A percentile compares a stretch with the other conserved stretches of the same genome.
phyloP scores from a whole-genome alignment of 2,888 invertebrate genomes.

The Leptinotarsa tumamoca region DNA sequence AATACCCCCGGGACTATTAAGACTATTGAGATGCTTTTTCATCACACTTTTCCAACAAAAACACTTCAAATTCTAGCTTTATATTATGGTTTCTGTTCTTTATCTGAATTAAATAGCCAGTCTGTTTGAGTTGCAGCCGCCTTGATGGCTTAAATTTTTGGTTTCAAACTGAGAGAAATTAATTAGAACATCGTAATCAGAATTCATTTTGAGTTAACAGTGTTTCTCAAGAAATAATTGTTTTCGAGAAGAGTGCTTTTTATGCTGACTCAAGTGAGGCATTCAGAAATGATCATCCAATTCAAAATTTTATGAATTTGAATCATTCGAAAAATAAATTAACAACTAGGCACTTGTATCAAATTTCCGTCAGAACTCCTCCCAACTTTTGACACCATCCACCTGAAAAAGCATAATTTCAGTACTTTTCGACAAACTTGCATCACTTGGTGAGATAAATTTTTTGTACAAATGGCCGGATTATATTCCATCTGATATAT shows the following conservation, averaged over 20 bases:
- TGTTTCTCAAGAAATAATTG: not conserved
- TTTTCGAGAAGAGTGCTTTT: not conserved
- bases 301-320: too few species aligned
- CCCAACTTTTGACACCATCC: too few species aligned
- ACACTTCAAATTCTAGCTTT: not conserved
- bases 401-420: too few species aligned
- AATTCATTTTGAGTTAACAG: not conserved
- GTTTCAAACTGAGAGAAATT: not conserved
- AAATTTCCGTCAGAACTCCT: too few species aligned
- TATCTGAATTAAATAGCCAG: not conserved
- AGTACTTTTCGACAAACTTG: too few species aligned
- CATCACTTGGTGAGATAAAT: too few species aligned
- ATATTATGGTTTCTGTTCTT: not conserved
- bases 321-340: too few species aligned
- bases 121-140: not conserved
- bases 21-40: slow-evolving; percentile 13
- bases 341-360: too few species aligned
- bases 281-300: too few species aligned
- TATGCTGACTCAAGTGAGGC: too few species aligned
- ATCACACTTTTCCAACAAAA: not conserved
- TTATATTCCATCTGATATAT: too few species aligned
- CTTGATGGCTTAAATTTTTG: not conserved
- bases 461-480: too few species aligned
- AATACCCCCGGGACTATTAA: not conserved
- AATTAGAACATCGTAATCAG: not conserved